Base-by-base conservation (phyloP, 1,140 invertebrate species). In the Sycophaga agraensis region DNA sequence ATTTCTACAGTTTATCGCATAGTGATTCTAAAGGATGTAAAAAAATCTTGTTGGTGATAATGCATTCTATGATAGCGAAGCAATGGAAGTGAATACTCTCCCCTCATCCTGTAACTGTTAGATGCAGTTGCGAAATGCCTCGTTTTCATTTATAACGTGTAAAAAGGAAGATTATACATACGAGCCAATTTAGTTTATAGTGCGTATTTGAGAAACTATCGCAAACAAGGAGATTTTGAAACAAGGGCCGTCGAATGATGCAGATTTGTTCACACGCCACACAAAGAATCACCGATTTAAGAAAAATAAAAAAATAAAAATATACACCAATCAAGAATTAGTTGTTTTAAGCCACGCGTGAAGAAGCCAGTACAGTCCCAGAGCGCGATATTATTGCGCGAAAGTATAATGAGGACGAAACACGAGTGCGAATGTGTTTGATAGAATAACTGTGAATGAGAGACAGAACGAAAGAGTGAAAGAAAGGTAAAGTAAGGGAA, bases 331-430 rank as follows among this genome's bases (percentile, higher is more conserved):
- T 72, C 70, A 67, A 70, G 67, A 69, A 72, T 75, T 74, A 76
- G 67, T 71, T 75, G 63, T 66, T 53, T 75, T 55, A 73, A 73
- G 68, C 43, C 65, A 75, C 68, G 66, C 63, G 73, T 50, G 39
- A 50, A 63, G 24, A 50, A 74, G 71, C 73, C 73, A 75, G 73
- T 74, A 75, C 66, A 73, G 70, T 73, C 69, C 69, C 69, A 68
- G 66, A 67, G 69, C 68, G 72, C 70, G 68, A 71, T 56, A 68
- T 65, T 70, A 63, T 67, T 48, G 61, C 11, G 28, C 28, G 28
- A 31, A 31, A 31, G 28, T 31, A 31, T 6, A 31, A 31, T 6
- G 11, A 31, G 28, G 11, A 31, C 28, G 11, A 11, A 31, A 31
- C 54, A 51, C 12, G 48, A 39, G 57, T 53, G 57, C 35, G 57